Base-by-base conservation (phyloP, 2,797 vertebrate species). In the Potorous gilbertii region DNA sequence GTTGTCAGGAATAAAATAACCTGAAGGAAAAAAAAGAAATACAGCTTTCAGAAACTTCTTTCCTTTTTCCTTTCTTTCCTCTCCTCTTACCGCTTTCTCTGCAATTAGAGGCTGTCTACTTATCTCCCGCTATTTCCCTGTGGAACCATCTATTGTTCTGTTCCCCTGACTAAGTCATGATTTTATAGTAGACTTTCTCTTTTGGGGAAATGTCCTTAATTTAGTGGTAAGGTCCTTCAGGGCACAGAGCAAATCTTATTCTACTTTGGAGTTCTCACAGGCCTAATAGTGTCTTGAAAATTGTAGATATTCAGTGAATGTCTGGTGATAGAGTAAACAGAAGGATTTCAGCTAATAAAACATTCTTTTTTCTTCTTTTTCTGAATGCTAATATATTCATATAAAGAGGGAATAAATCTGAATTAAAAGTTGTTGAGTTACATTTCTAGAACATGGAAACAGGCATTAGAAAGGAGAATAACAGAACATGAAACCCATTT, bases 291-390 rank as follows among this genome's bases (percentile, higher is more conserved):
- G 54, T 56, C 10, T 0, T 34, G 21, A 93, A 40, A 0, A 0
- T 0, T 0, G 12, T 0, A 16, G 56, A 24, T 5, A 29, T 40
- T 50, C 10, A 0, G 2, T 5, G 12, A 46, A 2, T 0, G 2
- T 0, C 0, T 0, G 0, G 0, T 28, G 1, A 54, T 0, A 3
- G 50, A 16, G 34, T 29, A 3, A 4, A 4, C 0, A 57, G 0
- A 31, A 27, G 52, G 34, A 66, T 11, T 10, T 12, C 21, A 1
- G 28, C 21, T 1, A 8, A 74, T 74, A 40, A 74, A 74, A 5
- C 0, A 1, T 54, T 29, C 29, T 13, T 3, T 9, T 4, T 62
- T 8, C 4, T 34, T 54, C 4, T 18, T 10, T 16, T 1, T 5
- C 34, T 34, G 0, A 0, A 3, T 8, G 55, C 29, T 57, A 1